Base-by-base conservation (phyloP, 1,140 invertebrate species). In the Protaetia brevitarsis region DNA sequence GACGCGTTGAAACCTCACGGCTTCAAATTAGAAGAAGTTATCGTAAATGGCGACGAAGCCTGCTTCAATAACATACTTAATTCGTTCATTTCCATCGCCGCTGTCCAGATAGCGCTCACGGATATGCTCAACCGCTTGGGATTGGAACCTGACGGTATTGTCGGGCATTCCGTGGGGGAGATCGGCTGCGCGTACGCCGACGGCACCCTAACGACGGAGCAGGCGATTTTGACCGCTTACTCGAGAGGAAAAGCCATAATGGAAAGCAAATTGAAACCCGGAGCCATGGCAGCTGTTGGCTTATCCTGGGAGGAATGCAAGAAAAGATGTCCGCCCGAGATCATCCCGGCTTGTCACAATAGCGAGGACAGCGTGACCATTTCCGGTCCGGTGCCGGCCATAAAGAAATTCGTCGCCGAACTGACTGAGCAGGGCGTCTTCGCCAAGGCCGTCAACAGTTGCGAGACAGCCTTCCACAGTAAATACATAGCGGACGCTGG, bases 81-180 rank as follows among this genome's bases (percentile, higher is more conserved):
- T 72, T 91, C 92, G 0, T 98, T 99, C 80, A 87, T 98, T 4
- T 89, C 90, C 0, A 98, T 99, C 73, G 94, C 95, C 31, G 93
- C 95, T 28, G 90, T 98, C 75, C 97, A 99, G 82, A 89, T 98
- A 61, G 96, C 93, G 7, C 79, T 99, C 0, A 89, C 94, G 1
- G 95, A 98, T 79, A 73, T 95, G 19, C 80, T 99, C n/a, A 86
- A 80, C 31, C 81, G 81, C 2, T 70, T 97, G 34, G 91, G 88
- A 62, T 84, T 99, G 10, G 80, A 86, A 57, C 93, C 95, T 6
- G 95, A 98, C 79, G 95, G 95, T 57, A 95, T 99, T 71, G 81
- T 99, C 37, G 97, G 97, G 1, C 96, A 99, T 78, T 98, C 96
- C 0, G 95, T 95, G 8, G 95, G 95, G 21, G 95, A 97, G 82